A percentile compares a stretch with the other conserved stretches of the same genome.
phyloP scores from a whole-genome alignment of 1,140 invertebrate genomes.

The Wasmannia auropunctata region DNA sequence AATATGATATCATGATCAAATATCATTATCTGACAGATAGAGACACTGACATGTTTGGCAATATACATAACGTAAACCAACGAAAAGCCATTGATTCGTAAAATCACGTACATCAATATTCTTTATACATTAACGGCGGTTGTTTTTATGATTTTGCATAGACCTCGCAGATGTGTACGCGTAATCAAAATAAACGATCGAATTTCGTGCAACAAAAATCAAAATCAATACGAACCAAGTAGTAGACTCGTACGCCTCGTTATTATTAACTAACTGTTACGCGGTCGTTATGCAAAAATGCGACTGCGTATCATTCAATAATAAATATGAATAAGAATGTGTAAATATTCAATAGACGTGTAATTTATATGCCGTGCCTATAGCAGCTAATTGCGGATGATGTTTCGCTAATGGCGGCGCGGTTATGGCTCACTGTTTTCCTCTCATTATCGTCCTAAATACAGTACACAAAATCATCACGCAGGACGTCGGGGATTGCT shows the following conservation, averaged over 20 bases:
- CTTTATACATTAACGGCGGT: background rate
- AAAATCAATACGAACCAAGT: background rate
- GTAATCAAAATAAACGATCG: background rate
- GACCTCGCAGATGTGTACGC: background rate
- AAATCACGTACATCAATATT: background rate
- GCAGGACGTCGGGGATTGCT: conserved; percentile 30
- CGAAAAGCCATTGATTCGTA: background rate
- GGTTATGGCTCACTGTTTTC: conserved; percentile 27
- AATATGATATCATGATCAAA: background rate
- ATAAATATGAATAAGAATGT: conserved; percentile 49
- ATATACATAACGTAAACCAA: background rate
- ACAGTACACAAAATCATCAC: conserved; percentile 46
- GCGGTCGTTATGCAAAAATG: background rate
- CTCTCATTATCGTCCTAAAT: conserved; percentile 58
- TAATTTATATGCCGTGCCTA: conserved; percentile 36
- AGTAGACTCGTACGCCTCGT: background rate
- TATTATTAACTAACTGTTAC: conserved; percentile 13
- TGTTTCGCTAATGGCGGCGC: conserved; percentile 38
- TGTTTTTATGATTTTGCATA: conserved; percentile 3
- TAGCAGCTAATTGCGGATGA: conserved; percentile 34
- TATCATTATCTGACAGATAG: background rate
- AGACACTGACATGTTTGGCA: background rate
- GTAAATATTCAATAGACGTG: conserved; percentile 50
- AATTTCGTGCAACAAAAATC: background rate
- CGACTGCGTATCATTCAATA: conserved; percentile 3